Evolutionary conservation across 2,888 invertebrate species (phyloP).

Genomic region (Megaustenia siamemsis): DNA sequence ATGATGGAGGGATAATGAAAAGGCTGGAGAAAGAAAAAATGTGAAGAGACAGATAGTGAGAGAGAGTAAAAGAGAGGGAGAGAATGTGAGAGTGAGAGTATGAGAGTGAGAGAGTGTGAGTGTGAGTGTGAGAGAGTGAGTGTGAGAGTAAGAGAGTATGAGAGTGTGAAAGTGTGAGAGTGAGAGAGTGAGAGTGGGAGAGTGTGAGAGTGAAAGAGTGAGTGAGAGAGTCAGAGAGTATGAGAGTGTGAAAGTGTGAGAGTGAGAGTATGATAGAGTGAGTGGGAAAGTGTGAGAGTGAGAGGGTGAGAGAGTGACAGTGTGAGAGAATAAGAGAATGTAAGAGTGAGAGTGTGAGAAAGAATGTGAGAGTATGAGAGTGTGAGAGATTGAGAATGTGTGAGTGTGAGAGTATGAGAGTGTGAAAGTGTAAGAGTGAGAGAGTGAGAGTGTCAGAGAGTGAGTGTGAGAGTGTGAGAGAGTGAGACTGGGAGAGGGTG

Average conservation of each 20-base stretch:
- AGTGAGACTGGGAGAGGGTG: background rate
- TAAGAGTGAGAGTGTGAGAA: too few relatives aligned
- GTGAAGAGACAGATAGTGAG: background rate
- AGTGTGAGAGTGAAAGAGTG: too few relatives aligned
- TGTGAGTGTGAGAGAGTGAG: constrained; percentile 18
- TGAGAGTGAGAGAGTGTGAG: background rate
- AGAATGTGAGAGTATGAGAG: too few relatives aligned
- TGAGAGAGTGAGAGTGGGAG: too few relatives aligned
- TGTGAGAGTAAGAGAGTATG: constrained; percentile 6
- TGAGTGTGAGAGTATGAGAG: too few relatives aligned
- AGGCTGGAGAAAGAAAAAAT: background rate
- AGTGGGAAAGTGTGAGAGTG: background rate
- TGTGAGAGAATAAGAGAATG: too few relatives aligned
- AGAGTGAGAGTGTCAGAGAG: background rate
- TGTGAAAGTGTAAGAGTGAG: constrained; percentile 12
- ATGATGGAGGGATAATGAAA: background rate
- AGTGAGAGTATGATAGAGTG: too few relatives aligned
- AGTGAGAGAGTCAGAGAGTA: background rate
- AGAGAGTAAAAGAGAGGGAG: too few relatives aligned
- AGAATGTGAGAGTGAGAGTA: too few relatives aligned
- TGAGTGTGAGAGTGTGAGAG: background rate
- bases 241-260: too few relatives aligned
- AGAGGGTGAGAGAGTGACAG: too few relatives aligned
- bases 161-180: constrained; percentile 8
- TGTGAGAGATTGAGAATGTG: too few relatives aligned